phyloP scores from a whole-genome alignment of 1,140 invertebrate genomes.

The Drosophila micromelanica region DNA sequence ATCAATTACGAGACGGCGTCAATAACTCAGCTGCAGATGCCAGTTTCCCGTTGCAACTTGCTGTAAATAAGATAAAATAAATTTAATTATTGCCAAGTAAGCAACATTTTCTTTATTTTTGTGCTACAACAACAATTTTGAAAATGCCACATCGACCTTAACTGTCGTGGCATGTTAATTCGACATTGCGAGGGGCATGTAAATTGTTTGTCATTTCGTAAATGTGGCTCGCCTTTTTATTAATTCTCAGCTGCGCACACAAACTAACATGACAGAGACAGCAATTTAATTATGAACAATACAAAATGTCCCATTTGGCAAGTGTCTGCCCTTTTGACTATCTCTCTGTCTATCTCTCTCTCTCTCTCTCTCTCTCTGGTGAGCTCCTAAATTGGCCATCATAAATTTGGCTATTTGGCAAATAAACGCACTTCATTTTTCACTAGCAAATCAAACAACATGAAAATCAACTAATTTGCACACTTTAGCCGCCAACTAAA shows the following conservation, averaged over 20 bases:
- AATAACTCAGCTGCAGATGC: constrained; percentile 43
- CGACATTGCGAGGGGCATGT: not conserved
- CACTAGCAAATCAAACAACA: constrained; percentile 60
- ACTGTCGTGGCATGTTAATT: no score
- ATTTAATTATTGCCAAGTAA: constrained; percentile 74
- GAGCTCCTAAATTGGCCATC: constrained; percentile 15
- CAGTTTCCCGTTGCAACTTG: constrained; percentile 1
- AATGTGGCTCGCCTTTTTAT: constrained; percentile 25
- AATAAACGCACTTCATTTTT: constrained; percentile 49
- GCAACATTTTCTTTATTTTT: constrained; percentile 39
- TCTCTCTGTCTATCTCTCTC: constrained; percentile 1
- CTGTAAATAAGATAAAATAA: constrained; percentile 60
- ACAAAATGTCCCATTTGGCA: not conserved
- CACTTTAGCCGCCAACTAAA: constrained; percentile 56
- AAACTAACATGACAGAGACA: not conserved
- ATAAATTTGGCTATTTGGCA: constrained; percentile 26
- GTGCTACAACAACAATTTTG: not conserved
- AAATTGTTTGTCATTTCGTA: constrained; percentile 45
- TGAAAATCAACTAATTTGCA: constrained; percentile 75
- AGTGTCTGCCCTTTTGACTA: constrained; percentile 16
- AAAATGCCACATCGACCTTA: constrained; percentile 19
- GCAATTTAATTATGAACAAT: constrained; percentile 4
- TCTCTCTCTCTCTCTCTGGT: not conserved
- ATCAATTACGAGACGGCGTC: constrained; percentile 64
- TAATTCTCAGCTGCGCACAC: constrained; percentile 4